Evolutionary conservation across 1,140 invertebrate genomes (phyloP).

Genomic region (Aporrectodea caliginosa): DNA sequence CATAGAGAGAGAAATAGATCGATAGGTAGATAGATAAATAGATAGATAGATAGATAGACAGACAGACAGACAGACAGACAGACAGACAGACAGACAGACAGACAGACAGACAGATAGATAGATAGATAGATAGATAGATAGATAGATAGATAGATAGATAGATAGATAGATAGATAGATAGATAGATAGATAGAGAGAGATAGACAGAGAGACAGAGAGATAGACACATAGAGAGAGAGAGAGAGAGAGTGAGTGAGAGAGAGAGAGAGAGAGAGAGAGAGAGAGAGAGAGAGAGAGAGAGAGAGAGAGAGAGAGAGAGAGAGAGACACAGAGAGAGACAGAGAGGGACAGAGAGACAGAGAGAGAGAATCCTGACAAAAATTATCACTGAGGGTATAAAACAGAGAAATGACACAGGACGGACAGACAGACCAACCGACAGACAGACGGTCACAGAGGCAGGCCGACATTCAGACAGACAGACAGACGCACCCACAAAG

Average conservation of each 20-base stretch:
- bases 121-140: not conserved
- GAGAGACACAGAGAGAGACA: no score
- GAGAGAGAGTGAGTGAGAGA: not conserved
- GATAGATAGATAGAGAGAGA: slow-evolving; percentile 45
- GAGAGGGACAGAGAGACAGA: no score
- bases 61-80: not conserved
- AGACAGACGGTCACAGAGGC: no score
- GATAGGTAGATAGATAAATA: not conserved
- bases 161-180: slow-evolving; percentile 25
- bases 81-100: not conserved
- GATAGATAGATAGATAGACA: not conserved
- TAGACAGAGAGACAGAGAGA: slow-evolving; percentile 53
- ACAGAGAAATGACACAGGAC: no score
- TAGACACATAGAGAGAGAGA: slow-evolving; percentile 37
- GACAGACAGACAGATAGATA: not conserved
- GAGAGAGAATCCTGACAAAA: no score
- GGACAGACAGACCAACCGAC: no score
- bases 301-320: slow-evolving; percentile 53
- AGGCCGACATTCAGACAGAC: no score
- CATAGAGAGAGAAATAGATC: not conserved
- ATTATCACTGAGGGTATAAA: no score
- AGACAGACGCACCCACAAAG: no score
- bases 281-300: slow-evolving; percentile 44
- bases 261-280: slow-evolving; percentile 24
- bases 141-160: not conserved